Evolutionary conservation across 2,888 invertebrate genomes (phyloP), one percentile per base, ranked within the genome.

Genomic region (Pyralis farinalis): DNA sequence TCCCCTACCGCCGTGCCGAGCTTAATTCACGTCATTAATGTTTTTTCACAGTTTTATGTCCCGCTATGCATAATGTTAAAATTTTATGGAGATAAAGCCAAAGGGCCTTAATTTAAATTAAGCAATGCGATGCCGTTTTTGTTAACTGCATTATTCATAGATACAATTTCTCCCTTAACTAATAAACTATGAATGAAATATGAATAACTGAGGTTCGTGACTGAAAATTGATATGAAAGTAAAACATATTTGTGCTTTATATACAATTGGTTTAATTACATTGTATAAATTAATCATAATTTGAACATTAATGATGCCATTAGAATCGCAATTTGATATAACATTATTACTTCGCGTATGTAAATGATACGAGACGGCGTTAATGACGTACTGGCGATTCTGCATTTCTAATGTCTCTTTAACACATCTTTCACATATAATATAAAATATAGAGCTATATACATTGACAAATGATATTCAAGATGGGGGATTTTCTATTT

Each of bases 1-100:
- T 72, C 74, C 67, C 61, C 55, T 56, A 58, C 62, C 59, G 58
- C 62, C 58, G 56, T 57, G 58, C 68, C 60, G 54, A 52, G 62
- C 70, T 76, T 80, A 75, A 80, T 82, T 81, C 67, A 71, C 69
- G 78, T 80, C 76, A 78, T 84, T 81, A 78, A 72, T 72, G 69
- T 72, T 69, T 69, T 73, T 67, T 53, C 44, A 37, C 47, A 31
- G 42, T 45, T 64, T 65, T 4, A 68, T 60, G 60, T 69, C 57
- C 48, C 46, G 51, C 51, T 54, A 59, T 59, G 57, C 54, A 59
- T 57, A 60, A 65, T 67, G 67, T 64, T 40, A 56, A 46, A 55
- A 16, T 4, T 16, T 16, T 4, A 25, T 5, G 22, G 11, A 6
- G 32, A 31, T 16, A 16, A 16, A 16, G 12, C 11, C 7, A 9